Evolutionary conservation across 2,888 invertebrate species (phyloP), one percentile per base, ranked within the genome.

Genomic region (Netelia virgata): DNA sequence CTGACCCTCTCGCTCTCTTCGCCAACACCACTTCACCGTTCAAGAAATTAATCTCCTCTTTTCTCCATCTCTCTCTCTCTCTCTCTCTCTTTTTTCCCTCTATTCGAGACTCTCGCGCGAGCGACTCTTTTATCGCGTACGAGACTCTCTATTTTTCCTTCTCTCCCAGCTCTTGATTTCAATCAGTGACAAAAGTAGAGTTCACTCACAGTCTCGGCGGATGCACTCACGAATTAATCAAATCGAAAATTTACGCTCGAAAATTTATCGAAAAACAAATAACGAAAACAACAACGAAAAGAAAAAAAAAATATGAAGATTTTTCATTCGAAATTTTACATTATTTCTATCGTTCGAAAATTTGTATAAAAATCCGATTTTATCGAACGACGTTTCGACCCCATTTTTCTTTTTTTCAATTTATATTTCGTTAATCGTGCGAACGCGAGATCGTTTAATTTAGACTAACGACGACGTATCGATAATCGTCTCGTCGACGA

Each of bases 21-120:
- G 41, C 61, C 70, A 81, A 76, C 55, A 43, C 59, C 73, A 77
- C 80, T 80, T 76, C 68, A 75, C 82, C 55, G 61, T 69, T 63
- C 43, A 69, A 84, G 82, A 84, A 82, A 84, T 84, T 78, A 84
- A 84, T 84, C 82, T 84, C 68, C 59, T 57, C 77, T 18, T 70
- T 36, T 61, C 28, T 53, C 63, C 55, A 14, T 74, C 28, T 53
- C 53, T 74, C 63, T 36, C 63, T 66, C 41, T 28, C 3, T 41
- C 59, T 72, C 61, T 61, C 43, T 28, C n/a, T 41, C 41, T 64
- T 72, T 66, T 61, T 55, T 28, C n/a, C 50, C 41, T 73, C 72
- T 70, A 61, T 57, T 11, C 36, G 50, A 50, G 28, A 50, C 53
- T 61, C 18, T 68, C 59, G 64, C 57, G 1, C 14, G 43, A 57